A percentile compares a stretch with the other conserved stretches of the same genome.
Evolutionary conservation across 2,797 vertebrate genomes (phyloP).

Genomic region (Hydrocynus forskahlii): DNA sequence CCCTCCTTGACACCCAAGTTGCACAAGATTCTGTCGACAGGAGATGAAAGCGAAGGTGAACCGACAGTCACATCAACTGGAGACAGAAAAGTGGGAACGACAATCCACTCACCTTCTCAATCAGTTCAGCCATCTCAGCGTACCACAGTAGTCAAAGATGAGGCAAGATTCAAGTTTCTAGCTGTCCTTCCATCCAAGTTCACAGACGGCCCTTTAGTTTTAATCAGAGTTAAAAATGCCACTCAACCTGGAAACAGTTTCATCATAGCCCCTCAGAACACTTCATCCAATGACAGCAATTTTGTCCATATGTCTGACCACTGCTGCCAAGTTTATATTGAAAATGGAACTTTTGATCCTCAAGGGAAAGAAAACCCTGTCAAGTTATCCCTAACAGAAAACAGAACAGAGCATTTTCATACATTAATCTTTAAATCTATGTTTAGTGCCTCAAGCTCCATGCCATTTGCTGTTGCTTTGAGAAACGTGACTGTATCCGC

Average conservation of each 20-base stretch:
- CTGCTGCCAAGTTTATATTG: conserved; percentile 7
- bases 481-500: conserved; percentile 4
- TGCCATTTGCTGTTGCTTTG: conserved; percentile 7
- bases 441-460: neutral
- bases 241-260: conserved; percentile 6
- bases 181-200: conserved; percentile 3
- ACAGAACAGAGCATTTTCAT: conserved; percentile 5
- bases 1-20: conserved; percentile 10
- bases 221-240: conserved; percentile 39
- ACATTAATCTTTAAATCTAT: conserved; percentile 27
- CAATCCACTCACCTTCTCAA: conserved; percentile 3
- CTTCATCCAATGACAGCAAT: conserved; percentile 13
- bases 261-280: conserved; percentile 13
- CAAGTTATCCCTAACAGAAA: neutral
- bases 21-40: conserved; percentile 24
- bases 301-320: neutral
- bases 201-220: neutral
- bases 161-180: neutral
- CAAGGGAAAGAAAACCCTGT: conserved; percentile 20
- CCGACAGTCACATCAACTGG: conserved; percentile 27
- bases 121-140: conserved; percentile 3
- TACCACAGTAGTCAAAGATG: neutral
- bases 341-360: conserved; percentile 22
- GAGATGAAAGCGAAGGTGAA: conserved; percentile 37
- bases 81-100: conserved; percentile 36